Base-by-base conservation (phyloP, 2,888 invertebrate genomes). In the Drosophila merina region DNA sequence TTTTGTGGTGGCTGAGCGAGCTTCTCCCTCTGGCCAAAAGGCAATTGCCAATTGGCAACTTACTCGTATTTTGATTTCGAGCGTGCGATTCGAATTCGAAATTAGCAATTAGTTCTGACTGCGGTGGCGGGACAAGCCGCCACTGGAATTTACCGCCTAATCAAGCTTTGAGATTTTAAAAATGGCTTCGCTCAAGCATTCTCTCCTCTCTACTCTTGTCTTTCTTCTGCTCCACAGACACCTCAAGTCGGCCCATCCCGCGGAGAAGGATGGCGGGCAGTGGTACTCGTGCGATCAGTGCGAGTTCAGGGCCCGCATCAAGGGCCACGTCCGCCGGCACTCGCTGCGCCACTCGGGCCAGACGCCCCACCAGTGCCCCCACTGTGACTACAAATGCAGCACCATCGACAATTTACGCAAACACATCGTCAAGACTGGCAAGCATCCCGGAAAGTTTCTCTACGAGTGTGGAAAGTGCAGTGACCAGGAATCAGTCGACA, bases 371-470 rank as follows among this genome's bases (percentile, higher is more conserved):
- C 93, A 93, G 56, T 98, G 98, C 91, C 96, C 96, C 0, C 95
- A 97, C 89, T 98, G 98, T 89, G 85, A 92, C 28, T 96, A 95
- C 83, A 94, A 94, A 4, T 96, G 96, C 90, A 96, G 95, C 74
- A 95, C 91, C 20, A 91, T 96, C 95, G 97, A 97, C 90, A 98
- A 97, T 90, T 93, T 98, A 9, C 94, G 97, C 4, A 97, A 97
- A 88, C 98, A 98, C 91, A 95, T 97, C 1, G 92, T 97, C 0
- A 94, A 94, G 36, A 96, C 96, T 8, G 95, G 94, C 58, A 94
- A 95, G 55, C 98, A 98, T 92, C 93, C 94, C 0, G 96, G 96
- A 1, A 94, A 95, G 86, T 94, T 92, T 64, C 93, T 98, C 44
- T 98, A 97, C 91, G 94, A 95, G 66, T 98, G 98, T 89, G 93